phyloP scores from a whole-genome alignment of 2,888 invertebrate genomes.

The Chrysina gloriosa region DNA sequence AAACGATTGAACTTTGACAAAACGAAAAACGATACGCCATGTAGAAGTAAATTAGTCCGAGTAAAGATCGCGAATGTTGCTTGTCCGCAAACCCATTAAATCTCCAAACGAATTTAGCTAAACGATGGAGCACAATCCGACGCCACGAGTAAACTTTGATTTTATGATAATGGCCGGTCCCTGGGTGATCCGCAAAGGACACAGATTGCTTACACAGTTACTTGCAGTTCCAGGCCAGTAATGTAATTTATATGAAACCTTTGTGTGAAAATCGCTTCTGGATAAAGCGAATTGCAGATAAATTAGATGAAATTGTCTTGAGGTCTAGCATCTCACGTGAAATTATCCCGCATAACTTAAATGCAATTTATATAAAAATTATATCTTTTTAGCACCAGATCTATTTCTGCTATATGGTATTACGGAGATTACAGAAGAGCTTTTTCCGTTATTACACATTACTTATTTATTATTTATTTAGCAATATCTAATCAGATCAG shows the following conservation, averaged over 20 bases:
- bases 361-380: no score
- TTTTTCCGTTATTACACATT: no score
- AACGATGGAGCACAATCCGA: constrained; percentile 38
- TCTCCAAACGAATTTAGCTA: constrained; percentile 39
- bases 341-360: not conserved
- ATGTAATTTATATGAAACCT: constrained; percentile 38
- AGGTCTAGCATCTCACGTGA: not conserved
- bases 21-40: not conserved
- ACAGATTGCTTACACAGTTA: constrained; percentile 58
- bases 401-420: no score
- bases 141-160: constrained; percentile 47
- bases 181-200: constrained; percentile 52
- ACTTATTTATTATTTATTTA: no score
- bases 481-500: no score
- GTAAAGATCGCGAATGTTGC: constrained; percentile 29
- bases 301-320: constrained; percentile 4
- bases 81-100: constrained; percentile 35
- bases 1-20: not conserved
- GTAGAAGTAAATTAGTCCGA: constrained; percentile 32
- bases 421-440: no score
- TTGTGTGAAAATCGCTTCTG: constrained; percentile 11
- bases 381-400: no score
- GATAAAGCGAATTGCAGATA: constrained; percentile 21
- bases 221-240: constrained; percentile 49
- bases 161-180: constrained; percentile 60